Conservation (phyloP, 2,113 vertebrate genomes). For the Toxotes chatareus region DNA sequence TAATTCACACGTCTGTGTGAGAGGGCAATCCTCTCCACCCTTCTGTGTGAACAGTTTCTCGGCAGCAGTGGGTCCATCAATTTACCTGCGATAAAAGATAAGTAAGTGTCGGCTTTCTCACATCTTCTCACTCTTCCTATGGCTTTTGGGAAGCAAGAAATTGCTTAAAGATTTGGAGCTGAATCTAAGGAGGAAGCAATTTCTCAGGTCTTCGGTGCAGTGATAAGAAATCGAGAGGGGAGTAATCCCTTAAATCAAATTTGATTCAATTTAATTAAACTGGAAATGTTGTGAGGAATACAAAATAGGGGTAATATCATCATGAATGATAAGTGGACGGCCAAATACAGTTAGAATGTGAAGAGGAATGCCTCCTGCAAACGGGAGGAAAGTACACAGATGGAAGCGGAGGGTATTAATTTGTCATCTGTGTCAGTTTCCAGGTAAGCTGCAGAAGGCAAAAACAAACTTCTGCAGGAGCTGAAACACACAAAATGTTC, state of each 20-base stretch:
- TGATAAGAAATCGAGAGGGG: conserved; percentile 58
- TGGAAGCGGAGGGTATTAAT: not conserved
- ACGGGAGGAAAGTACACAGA: not conserved
- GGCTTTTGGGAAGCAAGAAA: conserved; percentile 53
- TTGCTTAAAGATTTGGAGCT: conserved; percentile 55
- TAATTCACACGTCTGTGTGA: conserved; percentile 14
- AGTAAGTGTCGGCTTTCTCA: conserved; percentile 33
- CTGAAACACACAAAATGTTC: conserved; percentile 4
- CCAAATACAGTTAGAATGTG: not conserved
- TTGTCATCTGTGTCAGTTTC: not conserved
- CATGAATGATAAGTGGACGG: not conserved
- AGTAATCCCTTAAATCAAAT: conserved; percentile 54
- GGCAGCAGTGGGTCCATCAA: conserved; percentile 8
- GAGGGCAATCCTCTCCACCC: not conserved
- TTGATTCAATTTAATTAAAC: conserved; percentile 55
- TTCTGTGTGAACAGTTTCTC: conserved; percentile 19
- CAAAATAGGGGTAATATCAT: conserved; percentile 26
- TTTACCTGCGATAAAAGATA: conserved; percentile 45
- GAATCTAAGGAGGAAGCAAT: conserved; percentile 58
- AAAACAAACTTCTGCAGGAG: not conserved
- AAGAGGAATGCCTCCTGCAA: conserved; percentile 5
- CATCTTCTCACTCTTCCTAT: conserved; percentile 19
- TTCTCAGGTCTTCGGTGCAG: conserved; percentile 39
- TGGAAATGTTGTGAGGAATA: conserved; percentile 41
- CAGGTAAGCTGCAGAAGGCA: not conserved